phyloP scores from a whole-genome alignment of 92 coral and sea anemone genomes.

The Montipora capitata region DNA sequence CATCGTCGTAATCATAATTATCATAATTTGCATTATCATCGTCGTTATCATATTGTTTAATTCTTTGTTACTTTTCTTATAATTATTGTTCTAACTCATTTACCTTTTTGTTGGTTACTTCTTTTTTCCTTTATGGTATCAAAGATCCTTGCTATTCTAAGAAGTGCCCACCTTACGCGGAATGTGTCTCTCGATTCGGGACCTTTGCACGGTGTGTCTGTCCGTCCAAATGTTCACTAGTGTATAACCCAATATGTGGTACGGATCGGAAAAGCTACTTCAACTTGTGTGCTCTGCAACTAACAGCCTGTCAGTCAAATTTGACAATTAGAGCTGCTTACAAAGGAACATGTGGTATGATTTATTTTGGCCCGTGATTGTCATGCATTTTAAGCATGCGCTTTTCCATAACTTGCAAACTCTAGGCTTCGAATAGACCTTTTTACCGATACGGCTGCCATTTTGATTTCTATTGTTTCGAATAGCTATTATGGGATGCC shows the following conservation, averaged over 20 bases:
- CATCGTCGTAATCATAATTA: not conserved
- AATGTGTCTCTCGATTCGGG: slow-evolving; percentile 77
- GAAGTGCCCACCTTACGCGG: slow-evolving; percentile 87
- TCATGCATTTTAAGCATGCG: not conserved
- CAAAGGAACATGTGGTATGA: slow-evolving; percentile 94
- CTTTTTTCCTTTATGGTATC: slow-evolving; percentile 9
- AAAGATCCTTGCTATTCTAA: slow-evolving; percentile 87
- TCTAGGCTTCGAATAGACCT: not conserved
- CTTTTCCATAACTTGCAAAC: not conserved
- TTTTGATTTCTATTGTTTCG: no score
- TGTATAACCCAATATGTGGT: slow-evolving; percentile 90
- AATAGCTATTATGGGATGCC: no score
- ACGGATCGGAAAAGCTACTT: slow-evolving; percentile 85
- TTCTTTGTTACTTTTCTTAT: not conserved
- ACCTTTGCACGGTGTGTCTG: slow-evolving; percentile 84
- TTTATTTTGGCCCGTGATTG: not conserved
- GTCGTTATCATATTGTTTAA: not conserved
- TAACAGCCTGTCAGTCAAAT: slow-evolving; percentile 83
- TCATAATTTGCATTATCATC: not conserved
- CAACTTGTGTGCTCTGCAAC: slow-evolving; percentile 86
- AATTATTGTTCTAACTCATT: not conserved
- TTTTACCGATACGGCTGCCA: no score
- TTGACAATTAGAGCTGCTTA: slow-evolving; percentile 64
- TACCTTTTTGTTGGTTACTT: not conserved
- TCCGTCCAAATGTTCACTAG: slow-evolving; percentile 83